phyloP scores from a whole-genome alignment of 2,888 invertebrate genomes.

The Sphinx pinastri region DNA sequence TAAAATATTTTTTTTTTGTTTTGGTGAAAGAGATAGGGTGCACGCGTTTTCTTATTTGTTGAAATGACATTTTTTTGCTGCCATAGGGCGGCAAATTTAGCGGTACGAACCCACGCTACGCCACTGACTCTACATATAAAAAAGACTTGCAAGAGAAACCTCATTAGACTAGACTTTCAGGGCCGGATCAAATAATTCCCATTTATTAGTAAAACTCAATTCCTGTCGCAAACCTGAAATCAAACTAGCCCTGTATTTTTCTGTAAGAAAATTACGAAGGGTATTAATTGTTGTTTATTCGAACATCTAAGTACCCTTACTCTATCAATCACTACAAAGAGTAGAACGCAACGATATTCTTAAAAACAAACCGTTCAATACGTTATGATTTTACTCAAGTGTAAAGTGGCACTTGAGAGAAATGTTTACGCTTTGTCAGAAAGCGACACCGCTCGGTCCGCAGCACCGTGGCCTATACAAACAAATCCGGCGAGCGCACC shows the following conservation, averaged over 20 bases:
- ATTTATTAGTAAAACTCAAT: not conserved
- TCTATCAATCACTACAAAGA: not conserved
- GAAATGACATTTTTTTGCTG: too few relatives aligned
- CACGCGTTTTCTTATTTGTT: too few relatives aligned
- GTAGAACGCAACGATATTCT: not conserved
- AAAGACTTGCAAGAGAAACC: too few relatives aligned
- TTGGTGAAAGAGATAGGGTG: too few relatives aligned
- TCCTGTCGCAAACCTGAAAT: not conserved
- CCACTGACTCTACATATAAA: too few relatives aligned
- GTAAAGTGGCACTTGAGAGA: constrained; percentile 1
- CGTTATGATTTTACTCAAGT: not conserved
- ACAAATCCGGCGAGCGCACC: not conserved
- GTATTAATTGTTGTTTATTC: not conserved
- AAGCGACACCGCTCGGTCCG: not conserved
- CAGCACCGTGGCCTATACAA: not conserved
- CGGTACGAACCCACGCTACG: too few relatives aligned
- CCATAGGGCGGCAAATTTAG: too few relatives aligned
- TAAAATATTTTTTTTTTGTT: too few relatives aligned
- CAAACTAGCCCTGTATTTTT: not conserved
- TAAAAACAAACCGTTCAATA: not conserved
- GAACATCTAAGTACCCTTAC: not conserved
- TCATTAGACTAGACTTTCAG: not conserved
- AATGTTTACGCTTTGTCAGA: not conserved
- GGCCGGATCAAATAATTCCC: not conserved
- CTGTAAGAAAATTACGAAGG: too few relatives aligned